phyloP scores from a whole-genome alignment of 2,113 vertebrate genomes.

The Neofelis nebulosa region DNA sequence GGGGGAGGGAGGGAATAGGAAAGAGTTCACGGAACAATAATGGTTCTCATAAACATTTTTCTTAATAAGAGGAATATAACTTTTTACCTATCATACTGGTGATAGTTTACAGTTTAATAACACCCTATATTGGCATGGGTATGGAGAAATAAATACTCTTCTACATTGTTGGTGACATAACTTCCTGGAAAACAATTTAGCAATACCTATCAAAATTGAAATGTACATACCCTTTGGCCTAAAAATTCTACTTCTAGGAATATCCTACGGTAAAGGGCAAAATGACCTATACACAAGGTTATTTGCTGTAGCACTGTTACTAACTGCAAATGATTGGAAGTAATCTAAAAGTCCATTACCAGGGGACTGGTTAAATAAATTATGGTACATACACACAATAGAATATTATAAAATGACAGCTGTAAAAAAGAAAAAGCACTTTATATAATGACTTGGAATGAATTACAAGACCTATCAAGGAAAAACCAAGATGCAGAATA shows the following conservation, averaged over 20 bases:
- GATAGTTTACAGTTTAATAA: not conserved
- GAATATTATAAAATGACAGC: constrained; percentile 1
- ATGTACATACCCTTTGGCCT: not conserved
- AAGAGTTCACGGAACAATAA: constrained; percentile 1
- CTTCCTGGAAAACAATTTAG: not conserved
- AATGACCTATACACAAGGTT: not conserved
- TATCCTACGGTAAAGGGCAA: not conserved
- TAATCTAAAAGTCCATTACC: not conserved
- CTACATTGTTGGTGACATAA: not conserved
- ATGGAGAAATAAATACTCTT: not conserved
- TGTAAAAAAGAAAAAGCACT: not conserved
- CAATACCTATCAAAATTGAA: not conserved
- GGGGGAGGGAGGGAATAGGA: not conserved
- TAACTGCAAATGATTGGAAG: not conserved
- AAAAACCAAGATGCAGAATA: not conserved
- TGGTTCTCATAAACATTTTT: not conserved
- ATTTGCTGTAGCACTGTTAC: not conserved
- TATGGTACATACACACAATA: not conserved
- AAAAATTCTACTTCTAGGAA: not conserved
- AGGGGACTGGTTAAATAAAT: not conserved
- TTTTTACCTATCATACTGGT: not conserved
- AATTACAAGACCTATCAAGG: not conserved
- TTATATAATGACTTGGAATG: not conserved
- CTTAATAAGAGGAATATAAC: not conserved
- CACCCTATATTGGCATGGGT: not conserved